Evolutionary conservation across 2,113 vertebrate genomes (phyloP).

Genomic region (Seriola aureovittata): DNA sequence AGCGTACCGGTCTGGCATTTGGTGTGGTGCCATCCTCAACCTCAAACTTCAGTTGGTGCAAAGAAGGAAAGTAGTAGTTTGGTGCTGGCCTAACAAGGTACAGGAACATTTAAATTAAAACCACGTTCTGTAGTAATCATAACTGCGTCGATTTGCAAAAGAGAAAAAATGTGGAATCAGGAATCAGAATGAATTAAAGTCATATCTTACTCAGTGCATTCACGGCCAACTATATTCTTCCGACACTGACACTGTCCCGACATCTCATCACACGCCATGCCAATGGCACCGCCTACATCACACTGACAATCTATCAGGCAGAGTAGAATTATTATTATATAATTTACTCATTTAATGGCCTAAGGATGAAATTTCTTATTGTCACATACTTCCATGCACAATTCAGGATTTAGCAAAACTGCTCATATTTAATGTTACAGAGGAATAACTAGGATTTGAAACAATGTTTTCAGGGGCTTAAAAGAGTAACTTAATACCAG

Average conservation of each 20-base stretch:
- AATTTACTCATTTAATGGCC: neutral
- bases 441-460: neutral
- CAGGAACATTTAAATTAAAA: neutral
- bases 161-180: neutral
- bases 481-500: neutral
- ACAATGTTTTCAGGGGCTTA: neutral
- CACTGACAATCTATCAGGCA: constrained; percentile 88
- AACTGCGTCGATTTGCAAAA: neutral
- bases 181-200: neutral
- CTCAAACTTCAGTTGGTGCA: constrained; percentile 94
- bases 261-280: constrained; percentile 76
- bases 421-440: neutral
- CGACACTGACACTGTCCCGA: constrained; percentile 88
- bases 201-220: constrained; percentile 88
- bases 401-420: neutral
- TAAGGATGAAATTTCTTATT: neutral
- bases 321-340: constrained; percentile 14
- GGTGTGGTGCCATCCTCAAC: constrained; percentile 90
- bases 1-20: constrained; percentile 85
- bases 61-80: constrained; percentile 89
- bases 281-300: constrained; percentile 89
- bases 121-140: neutral
- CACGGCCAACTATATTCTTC: constrained; percentile 83
- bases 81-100: constrained; percentile 83
- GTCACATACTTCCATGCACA: no score